Evolutionary conservation across 1,140 invertebrate genomes (phyloP), one percentile per base, ranked within the genome.

Genomic region (Anoplophora glabripennis): DNA sequence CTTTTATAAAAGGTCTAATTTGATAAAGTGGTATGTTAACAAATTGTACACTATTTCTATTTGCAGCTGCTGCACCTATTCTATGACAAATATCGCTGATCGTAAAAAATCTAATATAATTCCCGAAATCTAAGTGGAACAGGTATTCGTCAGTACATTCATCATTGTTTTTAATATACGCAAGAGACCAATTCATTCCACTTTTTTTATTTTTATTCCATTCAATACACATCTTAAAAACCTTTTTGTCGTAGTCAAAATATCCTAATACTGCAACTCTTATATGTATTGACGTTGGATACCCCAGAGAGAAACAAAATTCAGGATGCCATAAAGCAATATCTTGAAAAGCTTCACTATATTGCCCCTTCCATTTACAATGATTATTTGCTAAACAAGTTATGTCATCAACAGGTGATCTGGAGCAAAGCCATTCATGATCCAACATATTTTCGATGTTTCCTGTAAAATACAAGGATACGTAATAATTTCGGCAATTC

Each of bases 381-480:
- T 44, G 28, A 28, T 55, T 46, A 21, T 53, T 38, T 17, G 57
- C 41, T 10, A 62, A 37, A n/a, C 4, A 58, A 18, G 53, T 56
- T 1, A 17, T 58, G 8, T 33, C 49, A 10, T 59, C 63, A 34
- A 45, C 3, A 28, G 5, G 21, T 28, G 21, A 28, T 5, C 21
- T 42, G n/a, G 15, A 55, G 37, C 65, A 67, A 7, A 37, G 17
- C 33, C 12, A 41, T 64, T 67, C 63, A 45, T 63, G 60, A n/a
- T n/a, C n/a, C n/a, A n/a, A n/a, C n/a, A n/a, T n/a, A n/a, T n/a
- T n/a, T n/a, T n/a, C n/a, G 4, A 55, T 49, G 7, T 41, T 53
- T 12, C 28, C 38, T 8, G 41, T 36, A 14, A 63, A 58, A n/a
- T 45, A 12, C 61, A 63, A 9, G 61, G 61, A 48, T 57, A 63